Conservation (phyloP, 2,797 vertebrate species). For the Myotis vivesi region DNA sequence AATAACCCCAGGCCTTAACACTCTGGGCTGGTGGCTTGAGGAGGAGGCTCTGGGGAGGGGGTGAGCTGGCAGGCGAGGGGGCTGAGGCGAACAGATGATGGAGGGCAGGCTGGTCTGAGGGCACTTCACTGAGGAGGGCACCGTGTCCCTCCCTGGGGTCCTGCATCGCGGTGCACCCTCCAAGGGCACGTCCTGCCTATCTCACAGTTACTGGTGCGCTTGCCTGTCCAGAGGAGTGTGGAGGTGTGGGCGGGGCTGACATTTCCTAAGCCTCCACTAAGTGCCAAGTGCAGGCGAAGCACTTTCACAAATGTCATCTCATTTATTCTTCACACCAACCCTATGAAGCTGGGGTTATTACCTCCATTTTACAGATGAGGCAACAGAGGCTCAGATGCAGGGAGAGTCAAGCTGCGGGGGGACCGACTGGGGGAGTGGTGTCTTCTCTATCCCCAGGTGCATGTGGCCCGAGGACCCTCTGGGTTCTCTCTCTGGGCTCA, state of each 20-base stretch:
- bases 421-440: neutral
- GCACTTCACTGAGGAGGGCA: neutral
- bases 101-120: neutral
- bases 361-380: slow-evolving; percentile 6
- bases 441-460: neutral
- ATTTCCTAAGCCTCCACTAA: slow-evolving; percentile 26
- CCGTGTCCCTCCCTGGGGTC: neutral
- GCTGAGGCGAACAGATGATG: neutral
- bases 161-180: neutral
- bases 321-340: neutral
- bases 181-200: neutral
- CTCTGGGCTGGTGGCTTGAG: neutral
- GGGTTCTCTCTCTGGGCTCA: neutral
- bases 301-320: slow-evolving; percentile 42
- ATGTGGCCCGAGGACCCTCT: neutral
- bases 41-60: neutral
- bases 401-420: neutral
- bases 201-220: neutral
- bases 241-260: slow-evolving; percentile 33
- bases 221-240: neutral
- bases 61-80: neutral
- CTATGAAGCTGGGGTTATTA: neutral
- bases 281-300: slow-evolving; percentile 27
- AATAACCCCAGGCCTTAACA: neutral
- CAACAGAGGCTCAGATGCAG: neutral